phyloP scores from a whole-genome alignment of 37 sponge, comb jelly and placozoan species.

The Mnemiopsis leidyi region DNA sequence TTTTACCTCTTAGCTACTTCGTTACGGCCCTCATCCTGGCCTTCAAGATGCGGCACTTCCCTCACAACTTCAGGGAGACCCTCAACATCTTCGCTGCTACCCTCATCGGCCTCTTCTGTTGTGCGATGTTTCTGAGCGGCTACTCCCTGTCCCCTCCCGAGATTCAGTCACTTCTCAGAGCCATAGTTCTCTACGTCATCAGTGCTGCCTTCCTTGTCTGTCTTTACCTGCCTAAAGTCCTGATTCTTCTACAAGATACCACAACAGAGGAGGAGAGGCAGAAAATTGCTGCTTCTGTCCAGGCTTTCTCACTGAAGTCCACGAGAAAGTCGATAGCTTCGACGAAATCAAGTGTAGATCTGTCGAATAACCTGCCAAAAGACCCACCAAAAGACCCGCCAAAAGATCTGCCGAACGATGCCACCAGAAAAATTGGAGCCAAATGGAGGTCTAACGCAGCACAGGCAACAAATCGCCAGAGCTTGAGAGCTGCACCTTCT shows the following conservation, averaged over 20 bases:
- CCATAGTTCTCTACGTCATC: background rate
- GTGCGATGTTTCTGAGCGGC: slow-evolving; percentile 43
- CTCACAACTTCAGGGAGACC: slow-evolving; percentile 52
- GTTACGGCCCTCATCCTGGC: background rate
- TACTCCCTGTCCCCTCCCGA: background rate
- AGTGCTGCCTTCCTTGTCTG: background rate
- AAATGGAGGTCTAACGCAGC: no score
- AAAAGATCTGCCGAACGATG: no score
- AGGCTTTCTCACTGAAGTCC: background rate
- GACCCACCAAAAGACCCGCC: no score
- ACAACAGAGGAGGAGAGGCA: background rate
- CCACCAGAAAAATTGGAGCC: no score
- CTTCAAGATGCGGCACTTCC: slow-evolving; percentile 27
- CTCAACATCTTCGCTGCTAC: slow-evolving; percentile 62
- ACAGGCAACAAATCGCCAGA: no score
- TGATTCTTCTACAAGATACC: background rate
- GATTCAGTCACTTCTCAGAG: background rate
- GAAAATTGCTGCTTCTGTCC: background rate
- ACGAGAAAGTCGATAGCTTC: no score
- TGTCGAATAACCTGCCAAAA: no score
- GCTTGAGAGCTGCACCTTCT: no score
- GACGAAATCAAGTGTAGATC: no score
- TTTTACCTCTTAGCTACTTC: background rate
- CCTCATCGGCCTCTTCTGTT: background rate
- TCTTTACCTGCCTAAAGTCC: background rate